phyloP scores from a whole-genome alignment of 2,888 invertebrate species.

The Dermolepida albohirtum region DNA sequence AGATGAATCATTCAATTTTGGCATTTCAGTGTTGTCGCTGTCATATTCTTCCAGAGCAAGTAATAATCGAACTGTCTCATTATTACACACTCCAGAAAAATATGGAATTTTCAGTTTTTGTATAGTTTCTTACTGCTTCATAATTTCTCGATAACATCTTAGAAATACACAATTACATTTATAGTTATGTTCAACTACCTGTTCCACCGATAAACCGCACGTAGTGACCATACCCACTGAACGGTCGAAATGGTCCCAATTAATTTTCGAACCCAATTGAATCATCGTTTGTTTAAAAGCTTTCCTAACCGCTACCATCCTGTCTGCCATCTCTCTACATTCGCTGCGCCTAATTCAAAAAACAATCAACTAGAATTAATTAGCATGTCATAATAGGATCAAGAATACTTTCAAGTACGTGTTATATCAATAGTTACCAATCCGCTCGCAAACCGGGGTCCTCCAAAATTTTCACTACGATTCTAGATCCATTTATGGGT shows the following conservation, averaged over 20 bases:
- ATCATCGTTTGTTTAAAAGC: constrained; percentile 68
- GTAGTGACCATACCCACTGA: constrained; percentile 82
- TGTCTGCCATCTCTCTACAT: constrained; percentile 76
- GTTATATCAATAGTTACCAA: constrained; percentile 60
- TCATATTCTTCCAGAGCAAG: too few species aligned
- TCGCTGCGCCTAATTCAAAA: constrained; percentile 58
- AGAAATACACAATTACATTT: too few species aligned
- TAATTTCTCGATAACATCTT: too few species aligned
- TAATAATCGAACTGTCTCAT: too few species aligned
- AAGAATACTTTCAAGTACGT: not conserved
- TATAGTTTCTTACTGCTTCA: too few species aligned
- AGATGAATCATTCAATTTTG: too few species aligned
- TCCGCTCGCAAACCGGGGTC: constrained; percentile 65
- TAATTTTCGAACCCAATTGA: constrained; percentile 69
- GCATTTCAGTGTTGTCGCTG: too few species aligned
- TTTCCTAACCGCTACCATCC: constrained; percentile 73
- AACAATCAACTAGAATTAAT: not conserved
- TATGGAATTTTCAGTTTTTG: too few species aligned
- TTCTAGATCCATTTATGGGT: constrained; percentile 74
- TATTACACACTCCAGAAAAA: too few species aligned
- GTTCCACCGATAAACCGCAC: constrained; percentile 72
- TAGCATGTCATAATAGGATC: not conserved
- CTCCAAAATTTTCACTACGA: constrained; percentile 70
- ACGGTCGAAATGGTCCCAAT: constrained; percentile 76
- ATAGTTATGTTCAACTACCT: constrained; percentile 53